These are phyloP conservation scores for Acrossocheilus wenchowensis DNA, from an alignment of 2,797 vertebrate genomes.

Conservation along the genomic window DNA sequence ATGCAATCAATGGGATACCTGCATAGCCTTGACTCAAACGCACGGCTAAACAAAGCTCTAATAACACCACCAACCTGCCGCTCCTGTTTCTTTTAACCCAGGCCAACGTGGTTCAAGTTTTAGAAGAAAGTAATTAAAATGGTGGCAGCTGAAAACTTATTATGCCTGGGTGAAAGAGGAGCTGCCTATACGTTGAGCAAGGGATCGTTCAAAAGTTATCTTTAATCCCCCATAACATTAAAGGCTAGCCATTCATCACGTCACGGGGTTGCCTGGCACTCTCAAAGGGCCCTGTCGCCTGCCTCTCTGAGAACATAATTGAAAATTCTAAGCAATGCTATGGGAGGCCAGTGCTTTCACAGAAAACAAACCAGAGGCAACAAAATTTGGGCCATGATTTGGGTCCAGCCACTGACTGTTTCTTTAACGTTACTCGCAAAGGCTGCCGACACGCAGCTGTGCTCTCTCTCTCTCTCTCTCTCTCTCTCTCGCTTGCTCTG, in stretches of 20 bases:
- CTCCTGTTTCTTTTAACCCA: conserved; percentile 69
- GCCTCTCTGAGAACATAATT: conserved; percentile 75
- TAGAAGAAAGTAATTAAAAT: conserved; percentile 93
- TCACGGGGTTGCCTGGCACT: conserved; percentile 77
- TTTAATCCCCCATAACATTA: conserved; percentile 84
- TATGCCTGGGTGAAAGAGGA: conserved; percentile 79
- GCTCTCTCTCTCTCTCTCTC: neutral
- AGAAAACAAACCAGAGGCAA: conserved; percentile 74
- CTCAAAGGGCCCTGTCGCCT: conserved; percentile 74
- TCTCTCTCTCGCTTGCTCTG: conserved; percentile 2
- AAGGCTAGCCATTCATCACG: conserved; percentile 82
- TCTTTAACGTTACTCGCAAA: conserved; percentile 37
- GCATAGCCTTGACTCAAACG: conserved; percentile 52
- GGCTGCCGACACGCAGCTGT: neutral
- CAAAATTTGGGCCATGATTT: conserved; percentile 73
- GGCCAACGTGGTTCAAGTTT: conserved; percentile 87
- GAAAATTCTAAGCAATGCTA: conserved; percentile 68
- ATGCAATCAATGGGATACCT: conserved; percentile 81
- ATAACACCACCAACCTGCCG: conserved; percentile 70
- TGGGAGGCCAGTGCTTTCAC: conserved; percentile 68
- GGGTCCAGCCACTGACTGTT: conserved; percentile 68
- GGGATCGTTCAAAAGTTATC: conserved; percentile 81
- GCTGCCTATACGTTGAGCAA: conserved; percentile 77
- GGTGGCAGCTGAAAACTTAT: conserved; percentile 84
- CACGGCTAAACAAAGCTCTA: conserved; percentile 44